phyloP scores from a whole-genome alignment of 35 echinoderm and acorn worm species.

The Ophioderma brevispina region DNA sequence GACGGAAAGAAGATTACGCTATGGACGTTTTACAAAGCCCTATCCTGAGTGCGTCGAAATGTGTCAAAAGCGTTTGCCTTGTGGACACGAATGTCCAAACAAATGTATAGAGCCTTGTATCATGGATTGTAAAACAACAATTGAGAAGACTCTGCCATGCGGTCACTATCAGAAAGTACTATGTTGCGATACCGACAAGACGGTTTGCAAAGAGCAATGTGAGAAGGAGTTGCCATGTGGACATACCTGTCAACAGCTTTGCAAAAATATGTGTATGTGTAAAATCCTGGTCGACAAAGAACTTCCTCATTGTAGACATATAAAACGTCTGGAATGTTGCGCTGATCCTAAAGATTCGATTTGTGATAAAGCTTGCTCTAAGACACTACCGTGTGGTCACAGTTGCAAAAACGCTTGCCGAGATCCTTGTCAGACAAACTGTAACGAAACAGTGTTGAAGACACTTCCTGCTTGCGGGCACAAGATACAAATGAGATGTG shows the following conservation, averaged over 20 bases:
- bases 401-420: not conserved
- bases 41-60: not conserved
- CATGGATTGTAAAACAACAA: not conserved
- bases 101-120: constrained; percentile 48
- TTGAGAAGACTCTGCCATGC: constrained; percentile 1
- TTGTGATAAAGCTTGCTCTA: not conserved
- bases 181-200: not conserved
- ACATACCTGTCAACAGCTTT: constrained; percentile 22
- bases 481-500: not conserved
- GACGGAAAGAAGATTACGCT: too few relatives aligned
- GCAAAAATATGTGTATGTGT: not conserved
- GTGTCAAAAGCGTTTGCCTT: not conserved
- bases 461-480: not conserved
- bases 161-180: not conserved
- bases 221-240: constrained; percentile 13
- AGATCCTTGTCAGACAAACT: not conserved
- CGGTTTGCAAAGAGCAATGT: constrained; percentile 6
- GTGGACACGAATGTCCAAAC: constrained; percentile 10
- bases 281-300: not conserved
- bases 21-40: too few relatives aligned
- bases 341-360: not conserved
- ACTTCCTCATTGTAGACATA: not conserved
- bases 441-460: not conserved
- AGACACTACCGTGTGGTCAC: not conserved
- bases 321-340: not conserved